A percentile compares a stretch with the other conserved stretches of the same genome.
Evolutionary conservation across 2,888 invertebrate species (phyloP).

Genomic region (Drosophila austrosaltans): DNA sequence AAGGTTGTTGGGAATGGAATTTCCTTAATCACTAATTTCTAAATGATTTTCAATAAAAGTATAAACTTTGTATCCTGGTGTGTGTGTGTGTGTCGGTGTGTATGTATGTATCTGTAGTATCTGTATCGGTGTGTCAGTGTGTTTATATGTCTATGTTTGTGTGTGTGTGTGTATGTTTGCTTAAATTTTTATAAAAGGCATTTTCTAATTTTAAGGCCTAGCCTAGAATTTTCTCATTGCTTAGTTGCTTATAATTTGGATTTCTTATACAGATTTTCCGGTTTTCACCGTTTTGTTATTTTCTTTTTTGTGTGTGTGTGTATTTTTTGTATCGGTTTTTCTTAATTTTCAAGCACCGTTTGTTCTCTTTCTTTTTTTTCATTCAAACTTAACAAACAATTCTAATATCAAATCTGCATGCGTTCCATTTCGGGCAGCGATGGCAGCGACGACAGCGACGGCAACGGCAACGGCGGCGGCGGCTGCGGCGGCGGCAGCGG

Average conservation of each 20-base stretch:
- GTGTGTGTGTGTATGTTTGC: constrained; percentile 46
- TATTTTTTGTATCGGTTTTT: not conserved
- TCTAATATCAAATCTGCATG: constrained; percentile 12
- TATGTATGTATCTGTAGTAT: not conserved
- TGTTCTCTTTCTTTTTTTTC: not conserved
- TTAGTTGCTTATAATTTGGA: not conserved
- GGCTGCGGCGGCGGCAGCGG: not conserved
- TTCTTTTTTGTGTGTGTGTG: not conserved
- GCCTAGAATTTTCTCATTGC: constrained; percentile 49
- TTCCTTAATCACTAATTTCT: constrained; percentile 1
- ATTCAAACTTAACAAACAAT: constrained; percentile 20
- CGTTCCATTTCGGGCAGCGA: not conserved
- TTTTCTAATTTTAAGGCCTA: constrained; percentile 68
- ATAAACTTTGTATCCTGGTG: constrained; percentile 48
- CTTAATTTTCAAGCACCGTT: constrained; percentile 27
- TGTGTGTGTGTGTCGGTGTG: constrained; percentile 14
- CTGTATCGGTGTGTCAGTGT: not conserved
- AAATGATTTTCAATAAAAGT: constrained; percentile 23
- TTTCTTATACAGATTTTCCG: not conserved
- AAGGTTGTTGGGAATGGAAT: not conserved
- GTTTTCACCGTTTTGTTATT: not conserved
- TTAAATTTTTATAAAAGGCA: constrained; percentile 72
- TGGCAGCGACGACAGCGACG: not conserved
- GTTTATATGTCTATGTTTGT: not conserved
- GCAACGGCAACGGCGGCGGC: not conserved